Percentiles rank a stretch among this genome's conserved stretches.
phyloP scores from a whole-genome alignment of 1,140 invertebrate species.

The Neodiprion virginianus region DNA sequence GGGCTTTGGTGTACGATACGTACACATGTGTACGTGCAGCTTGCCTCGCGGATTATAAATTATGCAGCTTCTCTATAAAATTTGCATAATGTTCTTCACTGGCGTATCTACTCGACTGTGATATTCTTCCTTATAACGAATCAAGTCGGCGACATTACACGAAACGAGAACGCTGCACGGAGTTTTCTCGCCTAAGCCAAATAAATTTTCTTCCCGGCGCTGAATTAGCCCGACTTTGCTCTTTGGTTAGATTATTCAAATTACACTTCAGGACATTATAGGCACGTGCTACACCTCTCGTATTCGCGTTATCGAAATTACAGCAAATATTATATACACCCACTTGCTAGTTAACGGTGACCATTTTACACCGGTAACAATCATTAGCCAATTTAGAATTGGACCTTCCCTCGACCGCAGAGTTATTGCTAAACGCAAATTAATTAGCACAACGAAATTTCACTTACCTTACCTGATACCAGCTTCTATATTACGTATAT shows the following conservation, averaged over 20 bases:
- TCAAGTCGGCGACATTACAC: background rate
- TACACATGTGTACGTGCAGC: too few relatives aligned
- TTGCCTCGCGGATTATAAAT: too few relatives aligned
- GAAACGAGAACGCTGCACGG: too few relatives aligned
- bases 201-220: background rate
- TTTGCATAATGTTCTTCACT: too few relatives aligned
- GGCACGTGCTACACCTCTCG: background rate
- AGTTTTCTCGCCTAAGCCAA: too few relatives aligned
- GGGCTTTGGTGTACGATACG: too few relatives aligned
- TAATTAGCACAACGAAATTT: background rate
- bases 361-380: background rate
- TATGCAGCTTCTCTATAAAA: too few relatives aligned
- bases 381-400: background rate
- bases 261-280: background rate
- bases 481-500: too few relatives aligned
- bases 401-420: background rate
- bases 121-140: background rate
- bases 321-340: background rate
- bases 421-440: slow-evolving; percentile 1
- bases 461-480: too few relatives aligned
- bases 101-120: too few relatives aligned
- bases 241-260: slow-evolving; percentile 4
- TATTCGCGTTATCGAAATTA: background rate
- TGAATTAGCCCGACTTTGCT: background rate
- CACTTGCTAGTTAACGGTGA: background rate